A percentile compares a stretch with the other conserved stretches of the same genome.
Evolutionary conservation across 64 coral and sea anemone species (phyloP).

Genomic region (Montipora sp.): DNA sequence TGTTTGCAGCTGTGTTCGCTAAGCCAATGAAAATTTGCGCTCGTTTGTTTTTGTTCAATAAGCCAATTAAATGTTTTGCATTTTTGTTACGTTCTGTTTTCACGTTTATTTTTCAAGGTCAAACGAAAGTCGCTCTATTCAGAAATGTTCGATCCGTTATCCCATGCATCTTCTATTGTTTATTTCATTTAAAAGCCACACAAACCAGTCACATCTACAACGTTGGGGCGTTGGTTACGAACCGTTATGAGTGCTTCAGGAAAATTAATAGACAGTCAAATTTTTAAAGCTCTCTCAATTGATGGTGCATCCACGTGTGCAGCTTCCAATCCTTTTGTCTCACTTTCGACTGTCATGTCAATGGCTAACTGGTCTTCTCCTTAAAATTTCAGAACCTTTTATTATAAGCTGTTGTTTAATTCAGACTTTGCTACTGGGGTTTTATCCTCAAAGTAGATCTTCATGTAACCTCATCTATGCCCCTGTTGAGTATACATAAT

Average conservation of each 20-base stretch:
- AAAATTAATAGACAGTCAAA: neutral
- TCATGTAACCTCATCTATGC: too few relatives aligned
- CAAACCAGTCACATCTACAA: slow-evolving; percentile 1
- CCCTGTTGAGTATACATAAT: too few relatives aligned
- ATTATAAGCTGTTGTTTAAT: neutral
- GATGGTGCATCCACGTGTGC: slow-evolving; percentile 8
- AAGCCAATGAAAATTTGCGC: too few relatives aligned
- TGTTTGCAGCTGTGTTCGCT: too few relatives aligned
- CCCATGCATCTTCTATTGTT: neutral
- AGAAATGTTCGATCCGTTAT: neutral
- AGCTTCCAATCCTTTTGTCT: neutral
- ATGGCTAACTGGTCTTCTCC: slow-evolving; percentile 8
- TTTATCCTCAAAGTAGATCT: too few relatives aligned
- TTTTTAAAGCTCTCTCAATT: slow-evolving; percentile 33
- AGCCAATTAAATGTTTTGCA: too few relatives aligned
- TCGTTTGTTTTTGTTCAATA: too few relatives aligned
- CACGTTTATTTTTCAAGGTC: neutral
- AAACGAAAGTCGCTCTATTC: too few relatives aligned
- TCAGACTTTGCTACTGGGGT: too few relatives aligned
- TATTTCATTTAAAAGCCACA: slow-evolving; percentile 4
- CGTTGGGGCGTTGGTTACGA: neutral
- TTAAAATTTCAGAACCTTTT: slow-evolving; percentile 6
- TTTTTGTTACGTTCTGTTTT: neutral
- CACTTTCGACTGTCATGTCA: neutral
- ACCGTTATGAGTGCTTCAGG: neutral